Percentiles rank a stretch among this genome's conserved stretches.
These are phyloP conservation scores for Aphaenogaster rudis DNA, from an alignment of 1,140 invertebrate species.

Conservation along the genomic window DNA sequence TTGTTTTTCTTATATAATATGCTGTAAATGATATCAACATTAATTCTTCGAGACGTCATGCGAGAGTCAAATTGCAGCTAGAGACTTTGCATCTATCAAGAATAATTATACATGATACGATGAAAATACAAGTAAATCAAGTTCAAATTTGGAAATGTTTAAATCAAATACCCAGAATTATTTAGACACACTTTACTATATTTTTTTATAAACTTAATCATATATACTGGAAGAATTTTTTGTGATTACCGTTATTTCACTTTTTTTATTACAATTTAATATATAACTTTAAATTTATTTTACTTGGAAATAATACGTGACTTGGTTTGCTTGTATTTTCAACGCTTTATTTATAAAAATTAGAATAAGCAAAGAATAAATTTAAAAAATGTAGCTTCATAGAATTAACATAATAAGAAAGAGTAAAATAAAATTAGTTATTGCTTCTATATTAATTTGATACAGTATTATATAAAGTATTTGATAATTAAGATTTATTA, in stretches of 20 bases:
- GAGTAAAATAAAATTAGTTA: neutral
- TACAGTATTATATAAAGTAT: neutral
- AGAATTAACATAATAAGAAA: neutral
- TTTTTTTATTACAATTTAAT: neutral
- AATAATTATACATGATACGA: neutral
- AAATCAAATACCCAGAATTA: too few relatives aligned
- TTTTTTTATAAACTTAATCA: too few relatives aligned
- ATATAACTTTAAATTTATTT: neutral
- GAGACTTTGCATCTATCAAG: neutral
- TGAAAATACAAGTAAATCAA: neutral
- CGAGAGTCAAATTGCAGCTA: neutral
- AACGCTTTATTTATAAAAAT: neutral
- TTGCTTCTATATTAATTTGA: neutral
- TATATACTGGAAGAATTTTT: neutral
- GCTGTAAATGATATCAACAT: neutral
- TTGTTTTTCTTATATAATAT: neutral
- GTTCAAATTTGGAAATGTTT: too few relatives aligned
- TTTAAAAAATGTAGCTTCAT: neutral
- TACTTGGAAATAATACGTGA: neutral
- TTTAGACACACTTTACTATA: too few relatives aligned
- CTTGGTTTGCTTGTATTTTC: neutral
- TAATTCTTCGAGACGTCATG: neutral
- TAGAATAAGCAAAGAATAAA: neutral
- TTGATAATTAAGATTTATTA: conserved; percentile 1
- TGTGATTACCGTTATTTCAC: neutral